Evolutionary conservation across 2,113 vertebrate species (phyloP), one percentile per base, ranked within the genome.

Genomic region (Xenopus borealis): DNA sequence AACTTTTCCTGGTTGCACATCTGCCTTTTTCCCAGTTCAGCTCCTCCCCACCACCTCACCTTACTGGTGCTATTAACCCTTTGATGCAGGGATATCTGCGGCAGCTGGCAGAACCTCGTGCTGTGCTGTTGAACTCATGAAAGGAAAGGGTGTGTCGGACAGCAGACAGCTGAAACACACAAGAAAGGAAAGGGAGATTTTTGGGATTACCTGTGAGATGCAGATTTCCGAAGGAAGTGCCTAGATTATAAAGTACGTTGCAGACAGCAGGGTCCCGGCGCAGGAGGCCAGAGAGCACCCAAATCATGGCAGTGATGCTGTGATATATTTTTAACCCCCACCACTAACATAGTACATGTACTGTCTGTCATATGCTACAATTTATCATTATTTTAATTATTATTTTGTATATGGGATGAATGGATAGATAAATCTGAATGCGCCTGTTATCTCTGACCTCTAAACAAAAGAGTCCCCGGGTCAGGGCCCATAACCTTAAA

Each of bases 41-140:
- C 72, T 50, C 69, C 12, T 62, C 82, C 80, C 46, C 53, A 12
- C 87, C 86, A 81, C 72, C 84, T 84, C 82, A 86, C 86, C 86
- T 84, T 85, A 81, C 72, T 50, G 84, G 85, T 81, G 81, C 78
- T 82, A 84, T 90, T 90, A 91, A 90, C 89, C 85, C 88, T 86
- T 85, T 82, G 77, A 70, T 81, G 83, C 80, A 72, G 78, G 79
- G 81, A 71, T 19, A 75, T 52, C 77, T 72, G 78, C 44, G 66
- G 71, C 79, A 71, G 69, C 6, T 72, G 78, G 69, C 73, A 33
- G 33, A 50, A 18, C 62, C 69, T 69, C 66, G 40, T 55, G 71
- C 80, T 61, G 73, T 77, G 69, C 80, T 67, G 82, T 83, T 79
- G 66, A 79, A 80, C 68, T 67, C 77, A 70, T 81, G 80, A 83